Conservation (phyloP, 2,888 invertebrate genomes). For the Artemia sp. region DNA sequence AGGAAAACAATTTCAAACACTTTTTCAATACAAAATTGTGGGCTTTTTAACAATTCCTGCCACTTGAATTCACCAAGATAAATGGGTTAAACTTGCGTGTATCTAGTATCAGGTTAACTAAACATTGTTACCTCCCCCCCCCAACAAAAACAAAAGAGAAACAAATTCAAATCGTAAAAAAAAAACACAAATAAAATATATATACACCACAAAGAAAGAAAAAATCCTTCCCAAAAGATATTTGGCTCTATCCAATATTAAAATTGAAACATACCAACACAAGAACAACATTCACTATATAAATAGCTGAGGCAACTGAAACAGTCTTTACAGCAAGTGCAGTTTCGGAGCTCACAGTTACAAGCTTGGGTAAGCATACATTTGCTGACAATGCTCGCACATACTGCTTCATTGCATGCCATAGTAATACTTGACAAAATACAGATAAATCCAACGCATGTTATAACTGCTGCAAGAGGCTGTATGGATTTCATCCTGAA, state of each 20-base stretch:
- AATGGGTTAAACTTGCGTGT: too few species aligned
- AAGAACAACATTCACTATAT: conserved; percentile 87
- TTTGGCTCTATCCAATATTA: not conserved
- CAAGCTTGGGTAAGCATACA: conserved; percentile 91
- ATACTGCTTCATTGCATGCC: conserved; percentile 76
- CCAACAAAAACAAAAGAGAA: not conserved
- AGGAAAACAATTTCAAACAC: too few species aligned
- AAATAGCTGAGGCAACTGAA: conserved; percentile 70
- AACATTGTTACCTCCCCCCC: too few species aligned
- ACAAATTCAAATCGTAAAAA: not conserved
- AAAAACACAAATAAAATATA: conserved; percentile 12
- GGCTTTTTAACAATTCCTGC: too few species aligned
- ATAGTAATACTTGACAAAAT: too few species aligned
- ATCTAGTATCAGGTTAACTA: too few species aligned
- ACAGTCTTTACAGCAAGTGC: conserved; percentile 88
- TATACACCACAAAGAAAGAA: not conserved
- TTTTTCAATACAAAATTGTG: too few species aligned
- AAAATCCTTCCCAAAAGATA: conserved; percentile 16
- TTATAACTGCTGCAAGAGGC: too few species aligned
- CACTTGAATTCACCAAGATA: too few species aligned
- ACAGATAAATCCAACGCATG: too few species aligned
- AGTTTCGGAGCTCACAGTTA: conserved; percentile 79
- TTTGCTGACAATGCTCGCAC: conserved; percentile 87
- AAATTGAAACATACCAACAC: conserved; percentile 60
- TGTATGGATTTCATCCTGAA: too few species aligned